These are phyloP conservation scores for Macroglossus sobrinus DNA, from an alignment of 2,113 vertebrate species.

Conservation along the genomic window DNA sequence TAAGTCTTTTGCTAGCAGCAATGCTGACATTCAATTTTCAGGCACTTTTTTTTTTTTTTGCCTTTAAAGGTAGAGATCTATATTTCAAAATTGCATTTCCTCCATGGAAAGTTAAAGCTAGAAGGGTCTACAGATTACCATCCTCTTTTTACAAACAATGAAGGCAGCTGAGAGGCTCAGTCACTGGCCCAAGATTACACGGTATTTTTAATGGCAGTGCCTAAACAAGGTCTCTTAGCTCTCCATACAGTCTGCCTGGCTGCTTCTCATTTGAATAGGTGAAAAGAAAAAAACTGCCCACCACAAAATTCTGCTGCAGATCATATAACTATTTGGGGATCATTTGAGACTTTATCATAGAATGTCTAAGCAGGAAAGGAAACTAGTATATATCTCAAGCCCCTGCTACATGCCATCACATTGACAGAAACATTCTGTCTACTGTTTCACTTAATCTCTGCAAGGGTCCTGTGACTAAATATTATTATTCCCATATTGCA, in stretches of 20 bases:
- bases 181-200: background rate
- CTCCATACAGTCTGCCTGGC: background rate
- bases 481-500: background rate
- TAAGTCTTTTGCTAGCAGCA: background rate
- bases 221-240: background rate
- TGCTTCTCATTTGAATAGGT: background rate
- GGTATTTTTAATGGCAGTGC: background rate
- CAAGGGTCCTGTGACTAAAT: background rate
- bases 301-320: background rate
- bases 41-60: background rate
- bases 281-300: background rate
- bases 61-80: background rate
- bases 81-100: background rate
- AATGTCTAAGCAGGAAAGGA: background rate
- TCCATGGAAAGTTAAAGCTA: background rate
- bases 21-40: background rate
- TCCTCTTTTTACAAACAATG: background rate
- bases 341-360: background rate
- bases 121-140: background rate
- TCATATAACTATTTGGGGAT: background rate
- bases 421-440: background rate
- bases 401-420: background rate
- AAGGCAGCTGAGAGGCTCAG: background rate
- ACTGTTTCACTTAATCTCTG: background rate
- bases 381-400: background rate